A percentile compares a stretch with the other conserved stretches of the same genome.
Evolutionary conservation across 2,113 vertebrate genomes (phyloP).

Genomic region (Chauna torquata): DNA sequence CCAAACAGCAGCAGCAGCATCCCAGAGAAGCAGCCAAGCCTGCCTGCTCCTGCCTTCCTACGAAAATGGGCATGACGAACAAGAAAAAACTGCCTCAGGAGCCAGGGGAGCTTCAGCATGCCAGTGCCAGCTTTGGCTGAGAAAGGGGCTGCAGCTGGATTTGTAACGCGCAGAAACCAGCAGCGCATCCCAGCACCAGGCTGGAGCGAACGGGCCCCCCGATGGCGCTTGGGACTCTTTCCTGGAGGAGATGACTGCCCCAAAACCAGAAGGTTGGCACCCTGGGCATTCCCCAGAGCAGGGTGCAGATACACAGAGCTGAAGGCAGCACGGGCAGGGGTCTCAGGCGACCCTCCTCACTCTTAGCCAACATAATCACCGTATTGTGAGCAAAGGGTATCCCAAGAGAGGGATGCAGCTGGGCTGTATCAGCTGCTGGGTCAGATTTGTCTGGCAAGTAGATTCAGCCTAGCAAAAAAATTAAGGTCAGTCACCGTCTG

Average conservation of each 20-base stretch:
- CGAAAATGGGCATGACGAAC: background rate
- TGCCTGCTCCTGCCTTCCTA: background rate
- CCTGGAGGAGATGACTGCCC: background rate
- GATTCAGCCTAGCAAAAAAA: background rate
- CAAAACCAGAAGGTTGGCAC: background rate
- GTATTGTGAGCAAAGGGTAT: background rate
- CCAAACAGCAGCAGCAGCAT: background rate
- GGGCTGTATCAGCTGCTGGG: background rate
- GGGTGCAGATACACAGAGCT: background rate
- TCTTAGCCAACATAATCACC: background rate
- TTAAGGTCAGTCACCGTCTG: background rate
- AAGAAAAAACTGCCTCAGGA: background rate
- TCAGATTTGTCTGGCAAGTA: background rate
- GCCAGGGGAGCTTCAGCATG: background rate
- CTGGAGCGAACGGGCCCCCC: too few relatives aligned
- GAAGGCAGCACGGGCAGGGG: background rate
- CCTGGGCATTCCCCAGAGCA: too few relatives aligned
- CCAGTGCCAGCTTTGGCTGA: background rate
- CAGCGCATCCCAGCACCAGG: background rate
- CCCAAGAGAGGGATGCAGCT: background rate
- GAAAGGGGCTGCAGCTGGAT: background rate
- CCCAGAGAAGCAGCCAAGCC: background rate
- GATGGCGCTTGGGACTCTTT: background rate
- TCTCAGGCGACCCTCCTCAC: too few relatives aligned
- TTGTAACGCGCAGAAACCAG: background rate